Conservation (phyloP, 2,113 vertebrate species). For the Pollimyrus isidori region DNA sequence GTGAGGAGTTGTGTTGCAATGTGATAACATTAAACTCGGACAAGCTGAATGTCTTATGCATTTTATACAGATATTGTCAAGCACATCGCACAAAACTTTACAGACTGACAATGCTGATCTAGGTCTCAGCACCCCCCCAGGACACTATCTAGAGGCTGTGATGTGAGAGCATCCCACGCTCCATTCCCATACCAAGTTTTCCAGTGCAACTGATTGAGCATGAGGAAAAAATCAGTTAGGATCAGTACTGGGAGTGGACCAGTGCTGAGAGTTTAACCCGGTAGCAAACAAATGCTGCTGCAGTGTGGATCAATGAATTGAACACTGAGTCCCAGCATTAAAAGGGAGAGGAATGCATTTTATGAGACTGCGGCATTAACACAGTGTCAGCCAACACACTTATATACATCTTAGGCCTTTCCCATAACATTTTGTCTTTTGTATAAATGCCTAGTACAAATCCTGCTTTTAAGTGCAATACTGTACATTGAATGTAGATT, state of each 20-base stretch:
- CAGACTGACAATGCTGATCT: neutral
- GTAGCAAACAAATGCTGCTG: neutral
- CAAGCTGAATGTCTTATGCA: neutral
- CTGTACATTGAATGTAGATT: conserved; percentile 83
- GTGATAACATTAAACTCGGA: neutral
- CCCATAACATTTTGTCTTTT: conserved; percentile 58
- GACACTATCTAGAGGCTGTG: neutral
- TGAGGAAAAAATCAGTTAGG: neutral
- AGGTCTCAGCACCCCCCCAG: neutral
- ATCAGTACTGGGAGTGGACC: neutral
- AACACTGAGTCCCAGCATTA: neutral
- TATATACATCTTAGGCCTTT: conserved; percentile 49
- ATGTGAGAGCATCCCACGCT: neutral
- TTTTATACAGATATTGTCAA: neutral
- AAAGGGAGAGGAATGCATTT: neutral
- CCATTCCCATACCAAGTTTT: neutral
- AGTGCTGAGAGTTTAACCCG: neutral
- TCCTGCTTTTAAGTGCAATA: conserved; percentile 82
- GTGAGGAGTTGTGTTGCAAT: conserved; percentile 32
- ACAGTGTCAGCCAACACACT: conserved; percentile 22
- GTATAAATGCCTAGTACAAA: conserved; percentile 80
- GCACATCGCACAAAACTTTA: neutral
- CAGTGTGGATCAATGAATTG: neutral
- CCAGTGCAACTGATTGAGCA: neutral
- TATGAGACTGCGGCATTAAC: neutral